Evolutionary conservation across 2,113 vertebrate genomes (phyloP), one percentile per base, ranked within the genome.

Genomic region (Alouatta palliata): DNA sequence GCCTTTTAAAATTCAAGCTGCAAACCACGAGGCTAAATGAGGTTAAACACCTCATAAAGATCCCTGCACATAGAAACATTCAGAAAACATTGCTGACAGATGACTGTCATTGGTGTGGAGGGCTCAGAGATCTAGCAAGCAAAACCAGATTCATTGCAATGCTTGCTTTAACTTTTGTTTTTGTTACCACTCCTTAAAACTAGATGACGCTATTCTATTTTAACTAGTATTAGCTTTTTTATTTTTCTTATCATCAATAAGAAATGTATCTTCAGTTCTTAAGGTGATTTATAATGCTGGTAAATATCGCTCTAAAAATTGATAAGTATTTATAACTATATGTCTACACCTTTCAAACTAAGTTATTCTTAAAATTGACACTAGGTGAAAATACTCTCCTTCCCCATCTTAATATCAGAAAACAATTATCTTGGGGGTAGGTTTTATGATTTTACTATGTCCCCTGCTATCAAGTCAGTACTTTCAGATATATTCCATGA

Each of bases 101-200:
- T 2, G 13, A 1, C 61, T 16, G 6, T 88, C 43, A 16, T 1
- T 35, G 27, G 3, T 19, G 0, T 0, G 16, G 0, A 9, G 49
- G 30, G 11, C 43, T 52, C n/a, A 13, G 17, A 32, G 13, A 17
- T 13, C 11, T 32, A 11, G 68, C 35, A 2, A 61, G 25, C 32
- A 27, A 88, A 56, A 6, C 20, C 30, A 23, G 32, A 13, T 16
- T 13, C 20, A 3, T 4, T 21, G 23, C 16, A 3, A n/a, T 19
- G 16, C 19, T 45, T 30, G 12, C 77, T 14, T 11, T 2, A n/a
- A 5, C 14, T 54, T 49, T n/a, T 1, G 32, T 27, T 85, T 61
- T 32, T 73, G 25, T 54, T 20, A 43, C 11, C 45, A 71, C 45
- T 10, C 27, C 49, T 49, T 25, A 47, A 75, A 68, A 56, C 37